Conservation (phyloP, 2,888 invertebrate genomes). For the Drosophila ezoana region DNA sequence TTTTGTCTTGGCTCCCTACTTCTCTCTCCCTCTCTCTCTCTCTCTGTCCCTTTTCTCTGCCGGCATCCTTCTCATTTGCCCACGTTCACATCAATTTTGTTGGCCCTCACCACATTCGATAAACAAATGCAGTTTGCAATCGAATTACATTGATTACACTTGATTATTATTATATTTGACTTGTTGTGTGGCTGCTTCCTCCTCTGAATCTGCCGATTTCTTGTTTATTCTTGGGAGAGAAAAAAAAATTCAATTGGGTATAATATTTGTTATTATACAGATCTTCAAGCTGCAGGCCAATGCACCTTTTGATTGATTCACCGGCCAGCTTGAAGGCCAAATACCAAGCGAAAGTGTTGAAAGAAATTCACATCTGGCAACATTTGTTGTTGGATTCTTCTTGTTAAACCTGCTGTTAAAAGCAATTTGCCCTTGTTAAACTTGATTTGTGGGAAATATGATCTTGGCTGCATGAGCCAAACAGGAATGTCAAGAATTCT, state of each 20-base stretch:
- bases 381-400: conserved; percentile 31
- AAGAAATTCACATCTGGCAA: conserved; percentile 42
- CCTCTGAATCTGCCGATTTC: background rate
- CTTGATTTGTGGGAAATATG: background rate
- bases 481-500: too few relatives aligned
- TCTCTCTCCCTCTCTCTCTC: background rate
- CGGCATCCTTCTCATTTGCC: background rate
- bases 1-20: conserved; percentile 16
- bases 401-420: background rate
- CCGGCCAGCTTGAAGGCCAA: conserved; percentile 43
- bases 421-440: conserved; percentile 2
- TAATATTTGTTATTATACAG: conserved; percentile 51
- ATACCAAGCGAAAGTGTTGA: conserved; percentile 51
- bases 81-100: conserved; percentile 30
- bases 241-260: background rate
- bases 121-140: conserved; percentile 72
- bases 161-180: conserved; percentile 73
- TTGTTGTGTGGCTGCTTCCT: conserved; percentile 29
- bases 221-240: conserved; percentile 68
- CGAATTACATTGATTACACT: conserved; percentile 74
- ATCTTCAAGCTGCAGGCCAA: conserved; percentile 32
- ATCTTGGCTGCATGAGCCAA: background rate
- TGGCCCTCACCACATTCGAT: conserved; percentile 42
- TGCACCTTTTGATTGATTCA: conserved; percentile 59
- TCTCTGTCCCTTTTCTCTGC: background rate